These are phyloP conservation scores for Danio kyathit DNA, from an alignment of 2,797 vertebrate species.

Conservation along the genomic window DNA sequence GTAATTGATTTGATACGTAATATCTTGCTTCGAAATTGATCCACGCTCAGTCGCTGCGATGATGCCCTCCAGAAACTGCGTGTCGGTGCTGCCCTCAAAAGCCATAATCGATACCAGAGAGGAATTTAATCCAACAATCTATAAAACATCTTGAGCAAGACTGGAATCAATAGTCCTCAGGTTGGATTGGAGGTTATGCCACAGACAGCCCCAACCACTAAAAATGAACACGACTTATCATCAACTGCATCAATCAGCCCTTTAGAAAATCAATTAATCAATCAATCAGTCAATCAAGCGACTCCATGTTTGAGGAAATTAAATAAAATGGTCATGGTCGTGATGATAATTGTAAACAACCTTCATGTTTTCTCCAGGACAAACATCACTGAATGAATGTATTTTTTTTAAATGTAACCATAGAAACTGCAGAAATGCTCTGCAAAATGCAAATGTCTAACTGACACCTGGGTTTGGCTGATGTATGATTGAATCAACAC, in stretches of 20 bases:
- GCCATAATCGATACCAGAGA: conserved; percentile 68
- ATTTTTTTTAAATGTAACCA: conserved; percentile 51
- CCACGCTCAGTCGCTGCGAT: conserved; percentile 64
- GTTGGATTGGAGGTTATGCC: conserved; percentile 73
- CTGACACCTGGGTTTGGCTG: conserved; percentile 25
- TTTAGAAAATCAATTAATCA: conserved; percentile 13
- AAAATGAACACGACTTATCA: conserved; percentile 46
- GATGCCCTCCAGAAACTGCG: conserved; percentile 43
- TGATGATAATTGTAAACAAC: conserved; percentile 11
- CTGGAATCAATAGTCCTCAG: conserved; percentile 71
- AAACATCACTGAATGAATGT: conserved; percentile 28
- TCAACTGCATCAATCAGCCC: conserved; percentile 45
- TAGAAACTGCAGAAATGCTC: conserved; percentile 33
- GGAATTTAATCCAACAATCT: conserved; percentile 69
- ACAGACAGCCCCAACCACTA: conserved; percentile 57
- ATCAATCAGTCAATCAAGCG: too few relatives aligned
- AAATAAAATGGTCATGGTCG: background rate
- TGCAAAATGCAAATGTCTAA: conserved; percentile 39
- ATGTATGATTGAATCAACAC: conserved; percentile 1
- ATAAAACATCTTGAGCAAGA: conserved; percentile 71
- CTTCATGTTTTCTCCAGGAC: conserved; percentile 19
- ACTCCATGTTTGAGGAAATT: background rate
- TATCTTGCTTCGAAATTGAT: conserved; percentile 63
- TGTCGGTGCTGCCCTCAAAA: conserved; percentile 67
- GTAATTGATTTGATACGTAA: conserved; percentile 70